Conservation (phyloP, 1,140 invertebrate species). For the Neodiprion lecontei region DNA sequence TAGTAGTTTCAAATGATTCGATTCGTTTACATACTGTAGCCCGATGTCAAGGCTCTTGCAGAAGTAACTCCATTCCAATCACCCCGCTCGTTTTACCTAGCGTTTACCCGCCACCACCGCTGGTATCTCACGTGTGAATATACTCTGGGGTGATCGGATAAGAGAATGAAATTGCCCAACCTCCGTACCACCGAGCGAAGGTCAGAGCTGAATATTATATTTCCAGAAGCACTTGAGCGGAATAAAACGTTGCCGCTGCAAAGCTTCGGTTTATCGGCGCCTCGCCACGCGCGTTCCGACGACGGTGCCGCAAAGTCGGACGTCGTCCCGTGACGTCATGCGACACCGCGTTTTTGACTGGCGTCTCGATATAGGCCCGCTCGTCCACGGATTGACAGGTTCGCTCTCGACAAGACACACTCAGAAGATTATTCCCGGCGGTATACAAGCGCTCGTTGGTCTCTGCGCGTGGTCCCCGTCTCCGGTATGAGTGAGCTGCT, state of each 20-base stretch:
- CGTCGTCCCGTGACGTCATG: constrained; percentile 48
- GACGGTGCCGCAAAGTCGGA: constrained; percentile 37
- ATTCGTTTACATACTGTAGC: too few relatives aligned
- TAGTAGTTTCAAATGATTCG: too few relatives aligned
- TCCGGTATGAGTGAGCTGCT: neutral
- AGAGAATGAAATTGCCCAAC: too few relatives aligned
- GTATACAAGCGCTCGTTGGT: constrained; percentile 17
- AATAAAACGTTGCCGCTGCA: neutral
- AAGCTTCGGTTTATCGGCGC: neutral
- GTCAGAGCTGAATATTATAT: too few relatives aligned
- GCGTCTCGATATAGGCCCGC: constrained; percentile 28
- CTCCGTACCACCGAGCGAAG: too few relatives aligned
- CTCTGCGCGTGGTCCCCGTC: too few relatives aligned
- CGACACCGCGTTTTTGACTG: constrained; percentile 20
- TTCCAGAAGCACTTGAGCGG: neutral
- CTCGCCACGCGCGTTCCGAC: constrained; percentile 24
- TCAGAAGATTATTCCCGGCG: constrained; percentile 16
- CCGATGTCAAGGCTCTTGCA: too few relatives aligned
- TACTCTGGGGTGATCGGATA: too few relatives aligned
- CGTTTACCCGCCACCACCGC: too few relatives aligned
- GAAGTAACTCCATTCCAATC: too few relatives aligned
- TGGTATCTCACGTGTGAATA: too few relatives aligned
- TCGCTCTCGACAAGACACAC: constrained; percentile 42
- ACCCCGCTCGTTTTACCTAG: too few relatives aligned
- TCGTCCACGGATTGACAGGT: constrained; percentile 44